A percentile compares a stretch with the other conserved stretches of the same genome.
Evolutionary conservation across 2,797 vertebrate genomes (phyloP).

Genomic region (Parauchenoglanis punctatus): DNA sequence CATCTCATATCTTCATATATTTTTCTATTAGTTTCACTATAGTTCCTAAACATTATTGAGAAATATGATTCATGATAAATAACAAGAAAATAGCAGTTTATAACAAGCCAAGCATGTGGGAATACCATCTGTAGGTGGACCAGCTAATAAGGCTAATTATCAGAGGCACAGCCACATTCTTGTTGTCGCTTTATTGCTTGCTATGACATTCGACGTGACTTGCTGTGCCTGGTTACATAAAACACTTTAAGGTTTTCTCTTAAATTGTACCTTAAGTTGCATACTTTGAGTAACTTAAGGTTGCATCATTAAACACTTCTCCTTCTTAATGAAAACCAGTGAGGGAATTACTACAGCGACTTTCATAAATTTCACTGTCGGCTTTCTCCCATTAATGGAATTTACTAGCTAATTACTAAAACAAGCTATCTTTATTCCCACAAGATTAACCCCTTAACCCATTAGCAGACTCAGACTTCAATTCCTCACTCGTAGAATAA

Average conservation of each 20-base stretch:
- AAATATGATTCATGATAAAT: neutral
- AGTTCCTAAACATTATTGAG: neutral
- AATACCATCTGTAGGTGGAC: no score
- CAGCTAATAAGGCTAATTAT: neutral
- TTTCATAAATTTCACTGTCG: neutral
- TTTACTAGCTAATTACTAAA: slow-evolving; percentile 3
- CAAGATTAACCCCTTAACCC: neutral
- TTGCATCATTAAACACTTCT: neutral
- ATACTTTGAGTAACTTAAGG: neutral
- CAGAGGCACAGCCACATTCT: neutral
- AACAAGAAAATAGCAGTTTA: neutral
- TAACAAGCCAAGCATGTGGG: neutral
- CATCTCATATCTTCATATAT: neutral
- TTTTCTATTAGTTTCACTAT: neutral
- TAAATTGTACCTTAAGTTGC: neutral
- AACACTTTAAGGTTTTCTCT: neutral
- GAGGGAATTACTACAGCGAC: neutral
- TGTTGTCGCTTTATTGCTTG: neutral
- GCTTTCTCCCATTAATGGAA: neutral
- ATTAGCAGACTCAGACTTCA: neutral
- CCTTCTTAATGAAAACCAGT: neutral
- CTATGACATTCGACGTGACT: neutral
- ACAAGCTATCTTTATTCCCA: neutral
- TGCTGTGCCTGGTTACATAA: neutral
- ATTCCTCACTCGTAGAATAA: neutral